Conservation (phyloP, 2,797 vertebrate genomes). For the Echeneis naucrates region DNA sequence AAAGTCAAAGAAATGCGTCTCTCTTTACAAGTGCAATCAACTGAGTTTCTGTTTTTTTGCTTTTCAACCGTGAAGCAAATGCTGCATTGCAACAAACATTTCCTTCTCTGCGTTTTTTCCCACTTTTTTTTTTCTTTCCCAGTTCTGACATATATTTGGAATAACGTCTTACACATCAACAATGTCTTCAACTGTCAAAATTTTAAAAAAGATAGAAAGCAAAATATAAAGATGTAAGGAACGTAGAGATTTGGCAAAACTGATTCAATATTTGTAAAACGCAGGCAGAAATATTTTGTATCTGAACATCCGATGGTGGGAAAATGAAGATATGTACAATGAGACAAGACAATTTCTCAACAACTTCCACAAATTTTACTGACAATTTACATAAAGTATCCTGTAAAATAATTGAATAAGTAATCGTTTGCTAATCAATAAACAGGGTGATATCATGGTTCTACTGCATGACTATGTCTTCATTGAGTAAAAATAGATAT, state of each 20-base stretch:
- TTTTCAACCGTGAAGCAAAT: not conserved
- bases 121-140: too few relatives aligned
- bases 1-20: conserved; percentile 5
- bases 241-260: too few relatives aligned
- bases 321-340: too few relatives aligned
- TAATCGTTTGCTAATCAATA: not conserved
- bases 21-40: not conserved
- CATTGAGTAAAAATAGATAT: not conserved
- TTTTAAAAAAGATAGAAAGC: too few relatives aligned
- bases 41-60: not conserved
- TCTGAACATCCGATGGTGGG: not conserved
- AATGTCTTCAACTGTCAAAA: not conserved
- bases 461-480: not conserved
- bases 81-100: not conserved
- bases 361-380: not conserved
- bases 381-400: not conserved
- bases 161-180: not conserved
- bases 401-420: too few relatives aligned
- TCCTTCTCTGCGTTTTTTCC: not conserved
- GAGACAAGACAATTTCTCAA: not conserved
- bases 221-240: too few relatives aligned
- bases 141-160: not conserved
- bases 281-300: not conserved
- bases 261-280: not conserved
- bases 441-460: not conserved